Conservation (phyloP, 1,140 invertebrate species). For the Drosophila albomicans region DNA sequence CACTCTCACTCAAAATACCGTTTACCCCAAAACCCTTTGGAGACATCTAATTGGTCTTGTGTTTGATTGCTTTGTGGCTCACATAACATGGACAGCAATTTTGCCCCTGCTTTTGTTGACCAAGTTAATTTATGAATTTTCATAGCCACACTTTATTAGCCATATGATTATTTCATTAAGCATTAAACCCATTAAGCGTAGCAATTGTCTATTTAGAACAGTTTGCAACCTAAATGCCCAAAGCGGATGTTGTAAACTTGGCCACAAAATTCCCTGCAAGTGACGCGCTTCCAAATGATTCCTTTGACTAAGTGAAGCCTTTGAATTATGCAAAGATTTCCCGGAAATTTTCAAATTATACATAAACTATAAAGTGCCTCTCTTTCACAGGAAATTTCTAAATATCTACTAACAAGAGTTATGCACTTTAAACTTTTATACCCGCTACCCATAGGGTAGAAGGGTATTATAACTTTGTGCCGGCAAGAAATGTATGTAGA, state of each 20-base stretch:
- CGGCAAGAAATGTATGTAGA: too few relatives aligned
- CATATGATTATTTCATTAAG: conserved; percentile 46
- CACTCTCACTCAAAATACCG: conserved; percentile 35
- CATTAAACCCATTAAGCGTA: conserved; percentile 30
- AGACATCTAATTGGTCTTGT: conserved; percentile 50
- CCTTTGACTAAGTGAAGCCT: not conserved
- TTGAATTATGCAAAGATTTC: not conserved
- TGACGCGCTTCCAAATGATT: not conserved
- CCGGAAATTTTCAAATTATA: not conserved
- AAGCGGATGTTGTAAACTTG: not conserved
- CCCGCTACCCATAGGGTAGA: too few relatives aligned
- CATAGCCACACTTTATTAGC: conserved; percentile 31
- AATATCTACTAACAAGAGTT: too few relatives aligned
- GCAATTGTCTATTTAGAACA: conserved; percentile 16
- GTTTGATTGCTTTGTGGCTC: conserved; percentile 33
- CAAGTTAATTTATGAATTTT: conserved; percentile 35
- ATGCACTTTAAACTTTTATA: too few relatives aligned
- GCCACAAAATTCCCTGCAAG: not conserved
- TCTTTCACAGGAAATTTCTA: too few relatives aligned
- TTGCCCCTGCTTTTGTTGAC: conserved; percentile 3
- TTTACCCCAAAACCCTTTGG: conserved; percentile 16
- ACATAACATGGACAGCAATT: not conserved
- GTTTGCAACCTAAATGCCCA: not conserved
- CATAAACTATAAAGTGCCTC: too few relatives aligned
- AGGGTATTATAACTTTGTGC: too few relatives aligned